A percentile compares a stretch with the other conserved stretches of the same genome.
These are phyloP conservation scores for Tetropium fuscum DNA, from an alignment of 2,888 invertebrate genomes.

Conservation along the genomic window DNA sequence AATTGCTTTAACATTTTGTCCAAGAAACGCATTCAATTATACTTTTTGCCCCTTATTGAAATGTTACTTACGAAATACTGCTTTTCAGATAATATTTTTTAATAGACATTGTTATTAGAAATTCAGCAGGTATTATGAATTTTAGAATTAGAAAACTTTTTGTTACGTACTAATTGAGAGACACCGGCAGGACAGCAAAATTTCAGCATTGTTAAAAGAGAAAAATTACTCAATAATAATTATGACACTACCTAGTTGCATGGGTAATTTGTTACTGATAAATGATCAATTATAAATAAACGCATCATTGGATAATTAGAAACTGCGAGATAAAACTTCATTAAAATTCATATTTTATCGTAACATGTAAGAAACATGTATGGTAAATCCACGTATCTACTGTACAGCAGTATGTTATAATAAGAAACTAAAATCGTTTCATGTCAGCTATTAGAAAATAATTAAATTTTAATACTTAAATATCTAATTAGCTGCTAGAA, in stretches of 20 bases:
- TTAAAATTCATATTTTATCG: too few species aligned
- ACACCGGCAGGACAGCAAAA: neutral
- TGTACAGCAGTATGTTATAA: too few species aligned
- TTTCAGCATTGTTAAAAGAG: neutral
- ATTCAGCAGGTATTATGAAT: too few species aligned
- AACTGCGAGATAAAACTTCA: too few species aligned
- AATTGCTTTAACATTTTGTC: conserved; percentile 15
- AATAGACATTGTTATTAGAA: conserved; percentile 3
- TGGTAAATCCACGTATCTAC: too few species aligned
- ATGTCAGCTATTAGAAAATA: too few species aligned
- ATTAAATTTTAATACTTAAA: neutral
- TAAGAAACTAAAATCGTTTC: too few species aligned
- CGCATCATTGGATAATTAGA: neutral
- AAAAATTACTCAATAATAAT: neutral
- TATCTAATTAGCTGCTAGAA: conserved; percentile 6
- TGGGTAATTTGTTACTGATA: neutral
- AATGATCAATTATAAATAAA: neutral
- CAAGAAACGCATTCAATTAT: conserved; percentile 20
- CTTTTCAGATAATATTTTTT: conserved; percentile 11
- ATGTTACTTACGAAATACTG: conserved; percentile 20
- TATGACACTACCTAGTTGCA: neutral
- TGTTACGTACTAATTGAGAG: conserved; percentile 3
- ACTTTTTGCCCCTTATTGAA: conserved; percentile 8
- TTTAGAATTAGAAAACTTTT: conserved; percentile 9
- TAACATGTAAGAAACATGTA: too few species aligned